These are phyloP conservation scores for Oscheius sp. DNA, from an alignment of 2,888 invertebrate species.

Conservation along the genomic window DNA sequence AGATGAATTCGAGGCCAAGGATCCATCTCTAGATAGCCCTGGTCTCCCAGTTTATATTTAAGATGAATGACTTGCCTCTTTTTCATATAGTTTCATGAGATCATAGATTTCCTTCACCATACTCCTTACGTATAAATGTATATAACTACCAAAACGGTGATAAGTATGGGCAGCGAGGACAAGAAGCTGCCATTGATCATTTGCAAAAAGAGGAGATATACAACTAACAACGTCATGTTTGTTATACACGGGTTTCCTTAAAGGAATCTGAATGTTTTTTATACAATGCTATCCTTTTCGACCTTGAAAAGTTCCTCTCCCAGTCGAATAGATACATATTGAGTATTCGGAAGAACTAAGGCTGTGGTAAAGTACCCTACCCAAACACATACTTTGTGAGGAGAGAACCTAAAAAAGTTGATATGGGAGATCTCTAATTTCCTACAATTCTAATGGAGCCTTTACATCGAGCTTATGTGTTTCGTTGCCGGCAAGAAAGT, in stretches of 20 bases:
- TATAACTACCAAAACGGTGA: conserved; percentile 40
- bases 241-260: conserved; percentile 9
- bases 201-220: conserved; percentile 49
- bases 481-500: not conserved
- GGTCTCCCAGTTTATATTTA: not conserved
- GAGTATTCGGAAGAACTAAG: not conserved
- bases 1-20: conserved; percentile 45
- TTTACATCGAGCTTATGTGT: not conserved
- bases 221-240: conserved; percentile 46
- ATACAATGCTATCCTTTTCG: no score
- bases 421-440: no score
- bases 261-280: conserved; percentile 43
- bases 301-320: not conserved
- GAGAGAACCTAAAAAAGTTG: conserved; percentile 8
- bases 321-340: not conserved
- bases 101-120: conserved; percentile 32
- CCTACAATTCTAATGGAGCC: not conserved
- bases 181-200: conserved; percentile 48
- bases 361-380: conserved; percentile 2
- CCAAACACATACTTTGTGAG: conserved; percentile 16
- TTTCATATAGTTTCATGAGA: conserved; percentile 8
- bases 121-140: conserved; percentile 49
- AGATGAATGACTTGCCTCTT: conserved; percentile 2
- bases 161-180: conserved; percentile 40
- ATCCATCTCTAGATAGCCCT: conserved; percentile 39